Evolutionary conservation across 2,113 vertebrate species (phyloP).

Genomic region (Rhipidura dahli): DNA sequence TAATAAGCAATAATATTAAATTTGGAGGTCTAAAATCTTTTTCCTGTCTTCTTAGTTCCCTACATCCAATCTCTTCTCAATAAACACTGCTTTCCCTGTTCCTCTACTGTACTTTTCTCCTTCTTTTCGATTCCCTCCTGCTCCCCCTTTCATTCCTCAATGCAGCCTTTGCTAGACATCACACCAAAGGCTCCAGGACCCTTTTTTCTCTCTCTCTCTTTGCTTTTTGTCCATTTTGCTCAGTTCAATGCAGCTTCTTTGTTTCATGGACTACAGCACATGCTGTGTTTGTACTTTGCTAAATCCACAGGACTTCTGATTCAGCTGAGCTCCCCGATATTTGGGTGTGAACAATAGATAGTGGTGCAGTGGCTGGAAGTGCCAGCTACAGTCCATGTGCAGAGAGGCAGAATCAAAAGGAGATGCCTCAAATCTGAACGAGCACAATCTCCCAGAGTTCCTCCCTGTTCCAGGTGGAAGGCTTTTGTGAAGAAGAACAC

Average conservation of each 20-base stretch:
- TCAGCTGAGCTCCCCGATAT: background rate
- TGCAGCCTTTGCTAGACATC: background rate
- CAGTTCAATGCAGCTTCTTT: background rate
- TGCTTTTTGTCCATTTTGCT: background rate
- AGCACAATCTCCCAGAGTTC: background rate
- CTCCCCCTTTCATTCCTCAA: background rate
- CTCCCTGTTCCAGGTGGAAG: background rate
- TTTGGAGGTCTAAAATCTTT: background rate
- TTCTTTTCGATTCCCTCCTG: background rate
- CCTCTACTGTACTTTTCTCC: background rate
- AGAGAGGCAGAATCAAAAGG: background rate
- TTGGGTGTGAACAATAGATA: background rate
- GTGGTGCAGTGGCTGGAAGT: background rate
- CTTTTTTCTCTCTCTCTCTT: background rate
- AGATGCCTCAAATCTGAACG: background rate
- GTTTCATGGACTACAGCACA: background rate
- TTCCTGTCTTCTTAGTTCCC: background rate
- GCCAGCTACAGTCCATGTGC: background rate
- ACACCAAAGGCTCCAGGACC: background rate
- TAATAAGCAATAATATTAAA: background rate
- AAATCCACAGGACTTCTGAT: background rate
- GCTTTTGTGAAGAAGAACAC: background rate
- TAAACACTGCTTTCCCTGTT: background rate
- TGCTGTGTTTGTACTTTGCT: background rate
- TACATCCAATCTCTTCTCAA: background rate